Evolutionary conservation across 2,888 invertebrate species (phyloP).

Genomic region (Drosophila aldrichi): DNA sequence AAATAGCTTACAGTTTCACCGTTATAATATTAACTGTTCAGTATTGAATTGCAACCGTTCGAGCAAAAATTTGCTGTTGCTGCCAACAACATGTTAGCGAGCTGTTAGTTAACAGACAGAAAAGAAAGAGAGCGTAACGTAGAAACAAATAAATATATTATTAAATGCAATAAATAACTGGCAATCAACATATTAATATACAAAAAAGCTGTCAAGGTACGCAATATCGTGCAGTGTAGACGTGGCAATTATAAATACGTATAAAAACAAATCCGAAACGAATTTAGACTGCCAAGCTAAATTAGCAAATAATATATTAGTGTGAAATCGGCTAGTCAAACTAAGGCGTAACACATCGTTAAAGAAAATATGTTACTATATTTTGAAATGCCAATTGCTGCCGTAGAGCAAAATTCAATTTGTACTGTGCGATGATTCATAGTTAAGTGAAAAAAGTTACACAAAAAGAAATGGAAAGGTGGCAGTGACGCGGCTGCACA

Average conservation of each 20-base stretch:
- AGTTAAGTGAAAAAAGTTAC: slow-evolving; percentile 6
- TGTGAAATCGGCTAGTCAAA: slow-evolving; percentile 5
- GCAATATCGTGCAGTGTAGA: slow-evolving; percentile 16
- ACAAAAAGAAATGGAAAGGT: slow-evolving; percentile 45
- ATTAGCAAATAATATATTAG: neutral
- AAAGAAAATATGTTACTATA: slow-evolving; percentile 4
- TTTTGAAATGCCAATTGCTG: slow-evolving; percentile 6
- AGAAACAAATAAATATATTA: slow-evolving; percentile 29
- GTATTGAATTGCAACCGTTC: neutral
- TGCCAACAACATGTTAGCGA: slow-evolving; percentile 1
- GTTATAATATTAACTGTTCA: neutral
- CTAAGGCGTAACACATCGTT: slow-evolving; percentile 13
- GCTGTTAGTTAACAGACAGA: slow-evolving; percentile 26
- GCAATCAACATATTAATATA: slow-evolving; percentile 21
- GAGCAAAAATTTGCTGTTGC: neutral
- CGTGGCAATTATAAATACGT: slow-evolving; percentile 33
- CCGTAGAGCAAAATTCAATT: slow-evolving; percentile 11
- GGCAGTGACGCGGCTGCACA: slow-evolving; percentile 47
- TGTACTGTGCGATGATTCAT: slow-evolving; percentile 42
- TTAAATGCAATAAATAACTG: slow-evolving; percentile 46
- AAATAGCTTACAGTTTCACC: neutral
- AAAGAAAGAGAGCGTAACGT: slow-evolving; percentile 15
- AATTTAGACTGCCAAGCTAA: slow-evolving; percentile 8
- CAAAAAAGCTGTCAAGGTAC: slow-evolving; percentile 38
- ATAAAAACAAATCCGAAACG: neutral